A percentile compares a stretch with the other conserved stretches of the same genome.
phyloP scores from a whole-genome alignment of 92 coral and sea anemone genomes.

The Metridium senile region DNA sequence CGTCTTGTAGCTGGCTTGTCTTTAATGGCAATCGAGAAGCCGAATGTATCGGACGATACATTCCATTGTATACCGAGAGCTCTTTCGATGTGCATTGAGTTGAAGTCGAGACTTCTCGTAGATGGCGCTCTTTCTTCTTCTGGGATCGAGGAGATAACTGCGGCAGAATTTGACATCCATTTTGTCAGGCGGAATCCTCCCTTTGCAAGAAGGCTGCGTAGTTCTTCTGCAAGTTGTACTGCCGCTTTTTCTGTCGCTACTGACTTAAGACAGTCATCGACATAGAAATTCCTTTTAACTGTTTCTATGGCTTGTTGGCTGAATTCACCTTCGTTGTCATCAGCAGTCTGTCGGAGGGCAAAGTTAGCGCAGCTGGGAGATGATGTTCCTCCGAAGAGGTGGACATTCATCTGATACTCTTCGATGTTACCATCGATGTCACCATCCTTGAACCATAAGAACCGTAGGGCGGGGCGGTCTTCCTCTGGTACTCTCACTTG shows the following conservation, averaged over 20 bases:
- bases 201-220: constrained; percentile 8
- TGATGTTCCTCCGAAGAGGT: constrained; percentile 45
- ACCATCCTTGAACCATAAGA: constrained; percentile 51
- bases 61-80: constrained; percentile 45
- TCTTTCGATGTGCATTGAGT: constrained; percentile 30
- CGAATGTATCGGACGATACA: constrained; percentile 24
- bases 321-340: constrained; percentile 34
- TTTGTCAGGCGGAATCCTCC: constrained; percentile 40
- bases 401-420: constrained; percentile 50
- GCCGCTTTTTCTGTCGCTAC: constrained; percentile 25
- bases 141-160: constrained; percentile 12
- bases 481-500: constrained; percentile 46
- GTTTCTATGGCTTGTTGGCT: constrained; percentile 15
- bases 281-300: constrained; percentile 27
- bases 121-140: constrained; percentile 25
- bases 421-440: constrained; percentile 36
- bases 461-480: constrained; percentile 43
- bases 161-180: constrained; percentile 37
- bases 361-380: constrained; percentile 56
- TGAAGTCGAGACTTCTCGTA: constrained; percentile 12
- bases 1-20: constrained; percentile 59
- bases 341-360: constrained; percentile 40
- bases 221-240: constrained; percentile 8
- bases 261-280: constrained; percentile 52
- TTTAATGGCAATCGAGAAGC: constrained; percentile 43